These are phyloP conservation scores for Ibidorhyncha struthersii DNA, from an alignment of 2,113 vertebrate species.

Conservation along the genomic window DNA sequence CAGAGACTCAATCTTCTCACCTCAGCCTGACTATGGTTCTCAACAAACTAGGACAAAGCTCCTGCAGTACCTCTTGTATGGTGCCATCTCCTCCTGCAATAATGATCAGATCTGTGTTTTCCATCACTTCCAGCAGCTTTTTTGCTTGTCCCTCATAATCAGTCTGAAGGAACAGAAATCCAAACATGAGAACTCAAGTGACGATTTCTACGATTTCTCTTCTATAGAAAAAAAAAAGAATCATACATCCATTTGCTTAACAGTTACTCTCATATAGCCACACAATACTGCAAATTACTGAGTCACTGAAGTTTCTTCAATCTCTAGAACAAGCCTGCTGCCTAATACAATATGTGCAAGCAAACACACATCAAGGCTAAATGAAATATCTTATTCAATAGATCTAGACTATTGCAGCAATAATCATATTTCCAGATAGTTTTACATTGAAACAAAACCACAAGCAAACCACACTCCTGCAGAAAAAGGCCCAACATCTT, in stretches of 20 bases:
- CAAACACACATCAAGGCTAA: not conserved
- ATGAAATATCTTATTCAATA: not conserved
- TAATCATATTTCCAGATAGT: not conserved
- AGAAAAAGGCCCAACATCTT: not conserved
- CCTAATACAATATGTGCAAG: not conserved
- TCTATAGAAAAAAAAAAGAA: not conserved
- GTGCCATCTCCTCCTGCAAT: slow-evolving; percentile 96
- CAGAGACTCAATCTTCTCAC: not conserved
- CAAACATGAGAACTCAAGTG: not conserved
- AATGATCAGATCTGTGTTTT: slow-evolving; percentile 91
- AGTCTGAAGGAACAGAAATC: slow-evolving; percentile 79
- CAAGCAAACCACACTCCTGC: not conserved
- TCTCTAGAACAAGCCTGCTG: not conserved
- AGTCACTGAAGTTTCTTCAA: not conserved
- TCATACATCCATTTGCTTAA: not conserved
- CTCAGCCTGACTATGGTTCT: not conserved
- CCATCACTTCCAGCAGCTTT: slow-evolving; percentile 93
- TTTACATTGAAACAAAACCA: not conserved
- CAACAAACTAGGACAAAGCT: not conserved
- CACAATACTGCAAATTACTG: not conserved
- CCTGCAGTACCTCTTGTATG: slow-evolving; percentile 86
- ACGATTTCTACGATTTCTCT: not conserved
- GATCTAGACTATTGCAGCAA: not conserved
- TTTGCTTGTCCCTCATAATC: slow-evolving; percentile 98
- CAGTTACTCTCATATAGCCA: not conserved